Evolutionary conservation across 2,797 vertebrate species (phyloP).

Genomic region (Gymnopithys bicolor): DNA sequence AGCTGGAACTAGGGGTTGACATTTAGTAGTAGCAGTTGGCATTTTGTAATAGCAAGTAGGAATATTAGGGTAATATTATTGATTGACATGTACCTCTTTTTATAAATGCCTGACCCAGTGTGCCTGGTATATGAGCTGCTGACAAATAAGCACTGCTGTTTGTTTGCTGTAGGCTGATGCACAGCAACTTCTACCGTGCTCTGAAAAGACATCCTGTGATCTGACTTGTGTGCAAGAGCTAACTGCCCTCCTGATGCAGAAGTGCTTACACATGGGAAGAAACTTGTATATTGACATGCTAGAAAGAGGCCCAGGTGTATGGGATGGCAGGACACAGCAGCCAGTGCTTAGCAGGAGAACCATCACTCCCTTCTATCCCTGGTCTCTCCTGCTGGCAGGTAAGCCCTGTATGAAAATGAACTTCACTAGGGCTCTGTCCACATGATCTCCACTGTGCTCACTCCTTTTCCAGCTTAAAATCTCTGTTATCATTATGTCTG

Average conservation of each 20-base stretch:
- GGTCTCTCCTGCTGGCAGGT: not conserved
- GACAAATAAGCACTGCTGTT: not conserved
- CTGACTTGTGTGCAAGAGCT: not conserved
- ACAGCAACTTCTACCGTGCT: not conserved
- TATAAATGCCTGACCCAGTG: not conserved
- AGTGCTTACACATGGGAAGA: not conserved
- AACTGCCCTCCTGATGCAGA: not conserved
- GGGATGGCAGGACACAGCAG: not conserved
- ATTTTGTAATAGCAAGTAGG: not conserved
- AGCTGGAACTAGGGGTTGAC: not conserved
- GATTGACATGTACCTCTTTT: not conserved
- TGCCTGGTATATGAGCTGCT: not conserved
- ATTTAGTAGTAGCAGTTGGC: not conserved
- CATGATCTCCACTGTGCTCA: fast-evolving
- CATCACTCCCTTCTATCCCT: not conserved
- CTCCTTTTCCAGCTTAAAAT: not conserved
- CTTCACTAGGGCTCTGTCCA: not conserved
- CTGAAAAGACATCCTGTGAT: not conserved
- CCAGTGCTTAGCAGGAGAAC: not conserved
- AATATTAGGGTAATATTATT: not conserved
- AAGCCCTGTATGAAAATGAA: not conserved
- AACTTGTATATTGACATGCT: not conserved
- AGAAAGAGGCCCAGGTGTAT: not conserved
- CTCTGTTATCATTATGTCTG: not conserved
- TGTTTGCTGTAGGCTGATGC: not conserved